These are phyloP conservation scores for Volucella bombylans DNA, from an alignment of 2,888 invertebrate genomes.

Conservation along the genomic window DNA sequence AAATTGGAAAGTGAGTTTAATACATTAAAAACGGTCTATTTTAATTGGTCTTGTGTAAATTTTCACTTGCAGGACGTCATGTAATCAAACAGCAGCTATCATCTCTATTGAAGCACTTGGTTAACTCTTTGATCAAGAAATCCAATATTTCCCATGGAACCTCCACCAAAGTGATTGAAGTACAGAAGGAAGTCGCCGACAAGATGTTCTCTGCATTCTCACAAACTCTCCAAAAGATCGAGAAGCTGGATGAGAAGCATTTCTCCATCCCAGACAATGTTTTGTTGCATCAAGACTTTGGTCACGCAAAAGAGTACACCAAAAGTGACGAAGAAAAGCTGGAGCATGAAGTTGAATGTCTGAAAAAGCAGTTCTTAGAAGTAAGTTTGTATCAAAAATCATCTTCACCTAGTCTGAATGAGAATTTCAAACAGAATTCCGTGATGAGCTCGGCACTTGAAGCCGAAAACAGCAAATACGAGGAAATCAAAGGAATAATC, in stretches of 20 bases:
- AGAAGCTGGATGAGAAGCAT: slow-evolving; percentile 76
- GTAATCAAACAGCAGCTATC: slow-evolving; percentile 50
- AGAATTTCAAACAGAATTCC: slow-evolving; percentile 72
- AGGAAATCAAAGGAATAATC: slow-evolving; percentile 64
- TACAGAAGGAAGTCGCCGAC: slow-evolving; percentile 75
- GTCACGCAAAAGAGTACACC: slow-evolving; percentile 75
- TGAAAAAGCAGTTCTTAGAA: slow-evolving; percentile 77
- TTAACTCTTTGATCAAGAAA: slow-evolving; percentile 65
- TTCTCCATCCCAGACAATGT: slow-evolving; percentile 79
- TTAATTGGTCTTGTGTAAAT: slow-evolving; percentile 26
- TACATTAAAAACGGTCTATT: slow-evolving; percentile 64
- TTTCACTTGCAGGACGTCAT: slow-evolving; percentile 42
- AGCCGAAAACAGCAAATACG: slow-evolving; percentile 75
- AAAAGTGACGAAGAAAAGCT: slow-evolving; percentile 76
- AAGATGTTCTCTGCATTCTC: slow-evolving; percentile 75
- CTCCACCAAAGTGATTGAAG: slow-evolving; percentile 55
- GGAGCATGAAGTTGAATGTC: slow-evolving; percentile 70
- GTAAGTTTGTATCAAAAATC: slow-evolving; percentile 67
- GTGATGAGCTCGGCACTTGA: slow-evolving; percentile 75
- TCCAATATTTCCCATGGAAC: slow-evolving; percentile 74
- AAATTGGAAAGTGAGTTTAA: slow-evolving; percentile 76
- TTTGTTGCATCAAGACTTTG: slow-evolving; percentile 77
- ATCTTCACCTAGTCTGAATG: not conserved
- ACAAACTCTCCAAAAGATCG: slow-evolving; percentile 71
- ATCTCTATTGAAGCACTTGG: slow-evolving; percentile 44